Percentiles rank a stretch among this genome's conserved stretches.
These are phyloP conservation scores for Andrena marginata DNA, from an alignment of 2,888 invertebrate species.

Conservation along the genomic window DNA sequence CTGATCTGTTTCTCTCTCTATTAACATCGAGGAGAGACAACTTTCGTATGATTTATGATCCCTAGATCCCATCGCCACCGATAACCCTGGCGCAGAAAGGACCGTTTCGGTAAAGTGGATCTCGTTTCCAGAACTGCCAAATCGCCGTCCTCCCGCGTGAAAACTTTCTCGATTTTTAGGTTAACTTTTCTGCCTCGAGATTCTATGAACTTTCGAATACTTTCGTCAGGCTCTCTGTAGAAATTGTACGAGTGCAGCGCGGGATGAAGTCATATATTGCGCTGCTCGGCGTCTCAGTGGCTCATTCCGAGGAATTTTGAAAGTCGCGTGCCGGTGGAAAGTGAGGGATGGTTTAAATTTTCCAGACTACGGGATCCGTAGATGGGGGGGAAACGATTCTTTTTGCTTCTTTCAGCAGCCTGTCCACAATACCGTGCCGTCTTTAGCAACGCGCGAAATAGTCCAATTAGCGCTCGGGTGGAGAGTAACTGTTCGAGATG, in stretches of 20 bases:
- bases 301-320: conserved; percentile 25
- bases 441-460: background rate
- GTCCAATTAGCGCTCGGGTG: background rate
- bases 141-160: conserved; percentile 31
- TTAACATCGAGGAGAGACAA: background rate
- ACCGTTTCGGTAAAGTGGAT: conserved; percentile 18
- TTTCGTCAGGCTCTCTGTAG: conserved; percentile 30
- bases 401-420: background rate
- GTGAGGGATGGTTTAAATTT: background rate
- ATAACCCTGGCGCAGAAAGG: background rate
- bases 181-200: conserved; percentile 32
- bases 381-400: background rate
- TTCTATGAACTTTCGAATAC: conserved; percentile 49
- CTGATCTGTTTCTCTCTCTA: too few relatives aligned
- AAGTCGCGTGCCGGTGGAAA: conserved; percentile 27
- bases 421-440: background rate
- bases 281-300: background rate
- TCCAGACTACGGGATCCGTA: background rate
- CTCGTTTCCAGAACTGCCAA: conserved; percentile 50
- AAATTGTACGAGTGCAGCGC: conserved; percentile 38
- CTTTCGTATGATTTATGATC: background rate
- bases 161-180: conserved; percentile 58
- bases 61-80: background rate
- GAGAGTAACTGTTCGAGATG: background rate
- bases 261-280: background rate